phyloP scores from a whole-genome alignment of 2,113 vertebrate genomes.

The Odocoileus hemionus region DNA sequence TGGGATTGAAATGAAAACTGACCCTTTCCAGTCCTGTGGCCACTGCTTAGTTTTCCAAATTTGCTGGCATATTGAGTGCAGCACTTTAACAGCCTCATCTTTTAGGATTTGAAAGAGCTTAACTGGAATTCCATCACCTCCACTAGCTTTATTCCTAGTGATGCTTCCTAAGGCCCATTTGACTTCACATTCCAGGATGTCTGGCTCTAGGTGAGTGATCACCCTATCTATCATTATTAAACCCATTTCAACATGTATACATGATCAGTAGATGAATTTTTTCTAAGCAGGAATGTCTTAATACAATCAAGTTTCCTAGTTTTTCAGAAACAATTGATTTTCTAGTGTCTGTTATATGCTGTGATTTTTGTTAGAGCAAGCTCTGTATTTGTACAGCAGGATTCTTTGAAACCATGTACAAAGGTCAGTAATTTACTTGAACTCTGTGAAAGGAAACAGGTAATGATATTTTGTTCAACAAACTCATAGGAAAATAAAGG shows the following conservation, averaged over 20 bases:
- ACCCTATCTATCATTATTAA: background rate
- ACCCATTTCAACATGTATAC: background rate
- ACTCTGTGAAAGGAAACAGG: background rate
- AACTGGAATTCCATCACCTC: background rate
- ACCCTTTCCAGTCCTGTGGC: background rate
- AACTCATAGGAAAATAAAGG: background rate
- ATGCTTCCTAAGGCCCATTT: background rate
- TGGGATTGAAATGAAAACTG: background rate
- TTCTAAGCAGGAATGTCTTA: background rate
- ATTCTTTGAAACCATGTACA: background rate
- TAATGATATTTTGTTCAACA: background rate
- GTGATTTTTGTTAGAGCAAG: background rate
- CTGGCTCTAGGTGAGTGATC: background rate
- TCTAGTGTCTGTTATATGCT: background rate
- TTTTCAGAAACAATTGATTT: constrained; percentile 6
- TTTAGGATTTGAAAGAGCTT: background rate
- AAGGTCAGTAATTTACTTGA: background rate
- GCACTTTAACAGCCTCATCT: background rate
- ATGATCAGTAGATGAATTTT: background rate
- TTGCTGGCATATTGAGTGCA: background rate
- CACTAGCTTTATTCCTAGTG: background rate
- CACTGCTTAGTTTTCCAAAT: background rate
- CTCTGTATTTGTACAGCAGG: background rate
- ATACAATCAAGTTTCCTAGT: background rate
- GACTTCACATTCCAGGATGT: background rate